Evolutionary conservation across 2,888 invertebrate genomes (phyloP).

Genomic region (Napeogenes inachia): DNA sequence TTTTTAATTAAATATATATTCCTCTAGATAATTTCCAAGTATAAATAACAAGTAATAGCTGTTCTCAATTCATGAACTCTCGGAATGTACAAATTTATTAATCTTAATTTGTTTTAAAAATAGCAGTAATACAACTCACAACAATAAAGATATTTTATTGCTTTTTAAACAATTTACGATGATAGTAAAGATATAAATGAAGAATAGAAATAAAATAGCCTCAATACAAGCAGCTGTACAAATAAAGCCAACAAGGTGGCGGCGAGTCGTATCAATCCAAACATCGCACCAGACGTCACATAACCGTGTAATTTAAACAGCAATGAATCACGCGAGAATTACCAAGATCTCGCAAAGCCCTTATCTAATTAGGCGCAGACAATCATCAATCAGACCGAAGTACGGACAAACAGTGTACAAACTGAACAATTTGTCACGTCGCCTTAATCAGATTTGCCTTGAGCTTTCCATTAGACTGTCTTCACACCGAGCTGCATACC

Average conservation of each 20-base stretch:
- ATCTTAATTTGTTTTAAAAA: too few relatives aligned
- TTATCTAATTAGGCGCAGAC: constrained; percentile 54
- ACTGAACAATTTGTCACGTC: constrained; percentile 46
- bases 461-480: constrained; percentile 23
- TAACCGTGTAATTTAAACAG: constrained; percentile 6
- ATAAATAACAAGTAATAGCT: neutral
- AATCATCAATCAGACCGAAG: constrained; percentile 50
- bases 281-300: neutral
- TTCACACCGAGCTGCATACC: constrained; percentile 5
- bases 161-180: too few relatives aligned
- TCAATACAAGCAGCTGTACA: neutral
- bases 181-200: too few relatives aligned
- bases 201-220: neutral
- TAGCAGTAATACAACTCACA: too few relatives aligned
- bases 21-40: neutral
- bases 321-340: constrained; percentile 28
- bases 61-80: too few relatives aligned
- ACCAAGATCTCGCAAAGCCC: constrained; percentile 33
- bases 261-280: neutral
- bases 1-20: neutral
- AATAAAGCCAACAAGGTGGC: neutral
- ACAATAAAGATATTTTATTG: too few relatives aligned
- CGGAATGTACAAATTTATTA: too few relatives aligned
- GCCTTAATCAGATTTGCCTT: constrained; percentile 31
- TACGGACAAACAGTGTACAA: constrained; percentile 42